Conservation (phyloP, 2,113 vertebrate species). For the Trichechus manatus region DNA sequence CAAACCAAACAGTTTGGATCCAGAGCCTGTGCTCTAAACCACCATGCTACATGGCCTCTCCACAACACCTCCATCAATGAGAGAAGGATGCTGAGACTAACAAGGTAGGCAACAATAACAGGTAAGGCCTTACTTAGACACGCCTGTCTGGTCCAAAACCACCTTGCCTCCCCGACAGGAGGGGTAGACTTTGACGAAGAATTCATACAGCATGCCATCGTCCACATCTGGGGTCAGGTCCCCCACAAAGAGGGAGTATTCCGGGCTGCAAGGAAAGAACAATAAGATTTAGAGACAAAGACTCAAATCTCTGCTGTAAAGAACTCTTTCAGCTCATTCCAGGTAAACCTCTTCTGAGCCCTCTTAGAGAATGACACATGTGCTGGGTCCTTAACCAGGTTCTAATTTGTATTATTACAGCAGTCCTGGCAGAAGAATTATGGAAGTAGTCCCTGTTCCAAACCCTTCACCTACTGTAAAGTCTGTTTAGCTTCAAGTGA, state of each 20-base stretch:
- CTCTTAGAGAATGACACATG: neutral
- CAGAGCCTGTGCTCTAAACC: neutral
- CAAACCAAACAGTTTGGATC: neutral
- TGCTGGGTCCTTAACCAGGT: neutral
- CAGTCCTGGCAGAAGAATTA: neutral
- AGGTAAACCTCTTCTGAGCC: neutral
- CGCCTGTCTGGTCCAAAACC: conserved; percentile 94
- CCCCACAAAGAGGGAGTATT: conserved; percentile 96
- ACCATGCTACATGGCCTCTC: neutral
- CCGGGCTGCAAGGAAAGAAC: conserved; percentile 89
- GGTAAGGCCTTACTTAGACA: conserved; percentile 93
- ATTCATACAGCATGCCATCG: conserved; percentile 97
- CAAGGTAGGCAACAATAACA: neutral
- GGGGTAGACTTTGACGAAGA: conserved; percentile 96
- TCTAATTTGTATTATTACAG: neutral
- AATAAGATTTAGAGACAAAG: neutral
- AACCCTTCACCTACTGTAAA: neutral
- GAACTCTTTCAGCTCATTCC: neutral
- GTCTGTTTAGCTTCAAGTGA: neutral
- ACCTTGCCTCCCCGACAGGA: conserved; percentile 96
- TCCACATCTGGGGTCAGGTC: conserved; percentile 96
- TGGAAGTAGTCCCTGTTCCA: neutral
- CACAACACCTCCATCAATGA: neutral
- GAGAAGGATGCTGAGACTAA: neutral
- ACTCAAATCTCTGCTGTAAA: neutral